Conservation (phyloP, 53 echinoderm and acorn worm genomes). For the Holothuria leucospilota region DNA sequence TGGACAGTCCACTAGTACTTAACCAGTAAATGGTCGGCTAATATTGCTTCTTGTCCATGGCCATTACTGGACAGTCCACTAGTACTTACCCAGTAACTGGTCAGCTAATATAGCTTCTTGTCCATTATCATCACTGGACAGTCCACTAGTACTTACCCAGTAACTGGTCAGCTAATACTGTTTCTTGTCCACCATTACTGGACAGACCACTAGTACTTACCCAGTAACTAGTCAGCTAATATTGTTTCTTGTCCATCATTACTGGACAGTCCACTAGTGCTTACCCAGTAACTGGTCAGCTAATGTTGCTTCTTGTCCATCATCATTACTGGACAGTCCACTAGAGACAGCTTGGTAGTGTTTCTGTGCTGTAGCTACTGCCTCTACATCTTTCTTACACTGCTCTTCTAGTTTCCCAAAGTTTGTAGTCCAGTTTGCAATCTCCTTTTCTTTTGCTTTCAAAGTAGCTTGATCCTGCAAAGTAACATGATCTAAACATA, state of each 20-base stretch:
- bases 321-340: constrained; percentile 93
- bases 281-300: constrained; percentile 93
- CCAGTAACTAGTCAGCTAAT: too few species aligned
- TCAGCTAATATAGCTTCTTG: too few species aligned
- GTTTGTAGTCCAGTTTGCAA: constrained; percentile 77
- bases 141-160: constrained; percentile 69
- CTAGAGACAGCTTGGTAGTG: constrained; percentile 95
- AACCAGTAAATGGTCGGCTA: too few species aligned
- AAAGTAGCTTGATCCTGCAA: constrained; percentile 88
- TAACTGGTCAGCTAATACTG: too few species aligned
- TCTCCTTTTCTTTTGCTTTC: constrained; percentile 91
- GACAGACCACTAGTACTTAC: too few species aligned
- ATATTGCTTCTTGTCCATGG: too few species aligned
- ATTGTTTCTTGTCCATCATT: neutral
- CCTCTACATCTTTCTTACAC: constrained; percentile 75
- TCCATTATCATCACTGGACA: constrained; percentile 77
- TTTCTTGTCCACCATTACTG: too few species aligned
- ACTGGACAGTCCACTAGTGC: constrained; percentile 90
- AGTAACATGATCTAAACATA: neutral
- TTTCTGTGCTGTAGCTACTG: constrained; percentile 86
- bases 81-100: too few species aligned
- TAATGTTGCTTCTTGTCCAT: constrained; percentile 91
- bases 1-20: too few species aligned
- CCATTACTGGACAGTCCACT: too few species aligned
- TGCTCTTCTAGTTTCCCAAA: constrained; percentile 83